Evolutionary conservation across 2,888 invertebrate species (phyloP), one percentile per base, ranked within the genome.

Genomic region (Julus scanicus): DNA sequence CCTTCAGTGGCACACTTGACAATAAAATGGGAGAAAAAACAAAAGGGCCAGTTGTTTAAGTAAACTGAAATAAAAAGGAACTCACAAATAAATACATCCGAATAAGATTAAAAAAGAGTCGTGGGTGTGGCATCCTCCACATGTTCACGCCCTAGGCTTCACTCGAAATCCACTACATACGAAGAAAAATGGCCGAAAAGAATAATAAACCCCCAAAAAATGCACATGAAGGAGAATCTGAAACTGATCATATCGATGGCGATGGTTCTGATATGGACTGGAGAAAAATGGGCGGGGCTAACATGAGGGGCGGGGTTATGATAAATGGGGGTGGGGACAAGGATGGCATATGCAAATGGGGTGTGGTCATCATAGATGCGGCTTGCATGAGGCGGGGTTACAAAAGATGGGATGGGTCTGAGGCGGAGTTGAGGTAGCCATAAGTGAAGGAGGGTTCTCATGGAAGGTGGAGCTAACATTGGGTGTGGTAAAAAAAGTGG

Each of bases 11-110:
- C 29, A 71, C 71, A 29, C 20, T 29, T 9, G 20, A 71, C 20
- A 71, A 17, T 29, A 71, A 71, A 53, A 53, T 17, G 53, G 15
- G 29, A 20, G 71, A 71, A 71, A 71, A 44, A 44, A 44, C 8
- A 2, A 44, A 44, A 44, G 44, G 44, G 44, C 44, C 5, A 20
- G 11, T 63, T 20, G 2, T 63, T 20, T 3, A 9, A 71, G 20
- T 29, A 20, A 71, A 71, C 20, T 11, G 1, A 20, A 71, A 71
- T 29, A 71, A 71, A 53, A 20, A 71, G 20, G 71, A 20, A 71
- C 29, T 71, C 71, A 71, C 71, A 71, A 71, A 71, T 71, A 71
- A 71, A 71, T 71, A 71, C 71, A 20, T 71, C 29, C 29, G 71
- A 71, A 71, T 71, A 71, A 71, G 71, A 71, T 71, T 71, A 29